Evolutionary conservation across 2,888 invertebrate species (phyloP), one percentile per base, ranked within the genome.

Genomic region (Xanthorhoe designata): DNA sequence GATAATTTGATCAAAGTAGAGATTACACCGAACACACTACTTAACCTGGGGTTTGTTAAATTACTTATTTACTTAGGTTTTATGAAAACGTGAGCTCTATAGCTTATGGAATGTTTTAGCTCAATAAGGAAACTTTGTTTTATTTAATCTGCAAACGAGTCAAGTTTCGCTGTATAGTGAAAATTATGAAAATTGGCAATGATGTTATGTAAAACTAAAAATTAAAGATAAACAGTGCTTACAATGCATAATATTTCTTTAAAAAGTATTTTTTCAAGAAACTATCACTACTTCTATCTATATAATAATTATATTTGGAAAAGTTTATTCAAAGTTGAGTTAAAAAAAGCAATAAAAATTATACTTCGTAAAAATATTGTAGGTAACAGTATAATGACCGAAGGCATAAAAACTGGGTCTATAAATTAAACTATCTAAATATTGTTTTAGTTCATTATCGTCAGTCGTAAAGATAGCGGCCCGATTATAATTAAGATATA

Each of bases 1-100:
- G 83, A 84, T 89, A 87, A 89, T 89, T 89, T 89, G 90, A 90
- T 90, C 83, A 75, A 74, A 75, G 74, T 75, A 74, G 69, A 87
- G 89, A 89, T 89, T 84, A 86, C 78, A 66, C 18, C 42, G 72
- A 64, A 42, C 58, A 49, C 49, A 35, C 58, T 69, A 72, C 84
- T 87, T 87, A 87, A 84, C 85, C 84, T 82, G 38, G 84, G 84
- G 83, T 87, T 88, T 80, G 85, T 87, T 82, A 81, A 86, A 85
- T 85, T 84, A 83, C 86, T 84, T 87, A 87, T 90, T 89, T 88
- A 86, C 84, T 85, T 80, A 81, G 76, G 78, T 81, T 74, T 75
- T 69, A 73, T 68, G 7, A 64, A 64, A 63, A 68, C 69, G 51
- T 61, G 66, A 66, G 71, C 72, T 24, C 0, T 5, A 32, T 4